These are phyloP conservation scores for Tympanoctomys barrerae DNA, from an alignment of 2,797 vertebrate genomes.

Conservation along the genomic window DNA sequence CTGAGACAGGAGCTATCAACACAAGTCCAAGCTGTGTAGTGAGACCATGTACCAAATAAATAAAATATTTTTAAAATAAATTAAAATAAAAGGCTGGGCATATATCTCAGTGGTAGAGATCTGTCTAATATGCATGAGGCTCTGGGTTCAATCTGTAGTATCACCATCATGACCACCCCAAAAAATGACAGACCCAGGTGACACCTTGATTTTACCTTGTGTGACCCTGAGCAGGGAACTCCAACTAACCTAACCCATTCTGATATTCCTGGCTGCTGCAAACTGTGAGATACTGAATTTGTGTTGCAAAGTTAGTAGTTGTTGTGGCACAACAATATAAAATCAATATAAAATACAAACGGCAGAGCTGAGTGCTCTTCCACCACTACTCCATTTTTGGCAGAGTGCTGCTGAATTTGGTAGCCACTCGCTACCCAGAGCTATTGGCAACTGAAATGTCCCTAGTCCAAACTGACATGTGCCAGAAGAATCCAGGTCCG, in stretches of 20 bases:
- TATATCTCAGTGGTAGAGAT: not conserved
- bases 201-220: not conserved
- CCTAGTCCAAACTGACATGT: not conserved
- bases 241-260: not conserved
- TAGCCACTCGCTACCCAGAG: not conserved
- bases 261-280: not conserved
- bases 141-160: not conserved
- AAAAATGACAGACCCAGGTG: not conserved
- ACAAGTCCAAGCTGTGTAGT: too few species aligned
- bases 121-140: not conserved
- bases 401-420: not conserved
- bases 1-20: too few species aligned
- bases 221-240: not conserved
- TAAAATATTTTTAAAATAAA: too few species aligned
- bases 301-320: not conserved
- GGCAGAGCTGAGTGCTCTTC: too few species aligned
- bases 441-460: not conserved
- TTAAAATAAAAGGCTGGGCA: not conserved
- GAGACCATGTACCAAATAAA: too few species aligned
- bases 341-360: not conserved
- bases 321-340: not conserved
- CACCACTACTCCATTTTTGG: not conserved
- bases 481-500: not conserved
- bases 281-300: not conserved
- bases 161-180: not conserved